Base-by-base conservation (phyloP, 1,140 invertebrate genomes). In the Drosophila prosaltans region DNA sequence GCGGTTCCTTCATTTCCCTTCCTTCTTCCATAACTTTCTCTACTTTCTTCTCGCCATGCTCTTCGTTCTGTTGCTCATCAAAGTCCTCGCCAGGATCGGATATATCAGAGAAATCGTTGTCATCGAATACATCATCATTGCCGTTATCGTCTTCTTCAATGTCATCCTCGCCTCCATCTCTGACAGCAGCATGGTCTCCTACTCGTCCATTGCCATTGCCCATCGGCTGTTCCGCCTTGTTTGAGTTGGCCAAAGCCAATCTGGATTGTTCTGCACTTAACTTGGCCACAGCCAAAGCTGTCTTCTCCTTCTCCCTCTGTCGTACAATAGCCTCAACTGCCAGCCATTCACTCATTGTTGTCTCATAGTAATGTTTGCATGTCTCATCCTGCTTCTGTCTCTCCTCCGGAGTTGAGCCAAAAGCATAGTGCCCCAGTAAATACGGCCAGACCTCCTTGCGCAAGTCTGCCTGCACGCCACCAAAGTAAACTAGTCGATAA, bases 271-370 rank as follows among this genome's bases (percentile, higher is more conserved):
- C 93, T 3, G 94, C 94, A 43, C 94, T 94, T 0, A 95, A 82
- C 65, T 95, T 93, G 1, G 95, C 95, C 63, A 95, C 94, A 3
- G 94, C 95, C 16, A 94, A 92, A 0, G 94, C 94, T 0, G 94
- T 95, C 21, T 93, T 94, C 81, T 95, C 95, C 66, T 96, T 96
- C 86, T 99, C 98, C 59, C 96, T 91, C 91, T 98, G 97, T 28
- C 95, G 92, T 0, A 98, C 97, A 67, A 98, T 98, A 0, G 97
- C 97, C 92, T 99, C 98, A 0, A 98, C 97, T 1, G 97, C 97
- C 64, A 98, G 92, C 98, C 98, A 99, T 91, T 98, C 97, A 0
- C 97, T 97, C 97, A 98, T 97, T 2, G 95, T 97, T 6, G 96
- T 96, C 92, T 98, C 97, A 82, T 98, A 98, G 72, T 95, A 94